Conservation (phyloP, 2,797 vertebrate genomes). For the Acanthornis magna region DNA sequence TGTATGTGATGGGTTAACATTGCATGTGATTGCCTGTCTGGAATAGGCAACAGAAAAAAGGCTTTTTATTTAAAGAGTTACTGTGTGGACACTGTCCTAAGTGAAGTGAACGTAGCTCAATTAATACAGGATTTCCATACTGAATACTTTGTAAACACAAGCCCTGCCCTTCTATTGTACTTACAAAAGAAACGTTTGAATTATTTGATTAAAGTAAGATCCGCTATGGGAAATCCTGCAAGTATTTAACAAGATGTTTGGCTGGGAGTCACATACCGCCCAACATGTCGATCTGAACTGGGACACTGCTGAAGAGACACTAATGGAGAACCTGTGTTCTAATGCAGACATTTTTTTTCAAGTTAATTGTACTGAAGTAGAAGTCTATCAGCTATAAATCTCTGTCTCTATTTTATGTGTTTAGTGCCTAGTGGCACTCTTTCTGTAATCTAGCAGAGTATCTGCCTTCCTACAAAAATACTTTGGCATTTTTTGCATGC, state of each 20-base stretch:
- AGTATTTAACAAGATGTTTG: conserved; percentile 60
- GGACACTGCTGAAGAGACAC: neutral
- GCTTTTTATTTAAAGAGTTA: conserved; percentile 36
- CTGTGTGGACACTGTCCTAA: conserved; percentile 16
- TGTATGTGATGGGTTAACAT: neutral
- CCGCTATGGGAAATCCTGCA: conserved; percentile 64
- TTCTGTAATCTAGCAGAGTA: neutral
- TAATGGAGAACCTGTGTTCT: neutral
- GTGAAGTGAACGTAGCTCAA: conserved; percentile 31
- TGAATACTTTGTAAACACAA: conserved; percentile 65
- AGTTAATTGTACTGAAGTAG: neutral
- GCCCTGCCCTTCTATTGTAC: conserved; percentile 65
- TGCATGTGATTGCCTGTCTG: neutral
- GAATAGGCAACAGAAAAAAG: neutral
- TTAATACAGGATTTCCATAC: conserved; percentile 67
- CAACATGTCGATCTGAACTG: neutral
- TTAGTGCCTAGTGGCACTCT: neutral
- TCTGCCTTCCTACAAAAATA: neutral
- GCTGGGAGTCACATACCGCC: neutral
- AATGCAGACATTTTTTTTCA: neutral
- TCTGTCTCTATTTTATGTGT: neutral
- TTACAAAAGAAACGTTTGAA: conserved; percentile 53
- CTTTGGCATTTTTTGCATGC: fast-evolving
- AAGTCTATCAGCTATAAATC: neutral
- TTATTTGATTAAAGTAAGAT: conserved; percentile 69